Base-by-base conservation (phyloP, 2,888 invertebrate species). In the Cephus pulcher region DNA sequence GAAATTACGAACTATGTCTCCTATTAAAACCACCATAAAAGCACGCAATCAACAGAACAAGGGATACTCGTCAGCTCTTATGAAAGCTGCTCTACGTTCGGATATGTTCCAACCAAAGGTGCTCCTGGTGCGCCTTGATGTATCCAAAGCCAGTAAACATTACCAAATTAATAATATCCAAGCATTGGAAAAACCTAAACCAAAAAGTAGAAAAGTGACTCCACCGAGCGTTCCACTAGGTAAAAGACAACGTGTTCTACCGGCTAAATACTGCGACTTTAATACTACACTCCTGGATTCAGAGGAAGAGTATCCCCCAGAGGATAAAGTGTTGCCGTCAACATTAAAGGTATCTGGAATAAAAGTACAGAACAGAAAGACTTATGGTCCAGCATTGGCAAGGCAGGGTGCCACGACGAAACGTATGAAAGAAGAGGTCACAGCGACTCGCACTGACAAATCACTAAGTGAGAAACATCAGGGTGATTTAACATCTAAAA, bases 91-190 rank as follows among this genome's bases (percentile, higher is more conserved):
- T 0, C 76, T 83, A 75, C 82, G 79, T 15, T 91, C 89, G 0
- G 81, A 85, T 3, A 81, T 86, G 3, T 91, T 89, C 75, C 91
- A 91, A 75, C 91, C 91, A 0, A 86, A 85, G 37, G 88, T 91
- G 1, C 1, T 86, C 0, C 68, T 91, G 4, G 81, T 84, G 12
- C 88, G 87, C 33, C 79, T 89, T 12, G 85, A 89, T 11, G 30
- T 88, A 0, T 75, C 75, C 0, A 82, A 85, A 12, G 86, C 86
- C 30, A 83, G 77, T 30, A 83, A 84, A 68, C 35, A 40, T 4
- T 84, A 83, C 23, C 81, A 80, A 32, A 87, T 88, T 37, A 88
- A 85, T 71, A 88, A 89, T 69, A 56, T 82, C 3, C 77, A 82
- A 3, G 15, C 75, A n/a, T 40, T 84, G 11, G 81, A 84, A 23